These are phyloP conservation scores for Scaptomyza hsui DNA, from an alignment of 1,140 invertebrate species.

Conservation along the genomic window DNA sequence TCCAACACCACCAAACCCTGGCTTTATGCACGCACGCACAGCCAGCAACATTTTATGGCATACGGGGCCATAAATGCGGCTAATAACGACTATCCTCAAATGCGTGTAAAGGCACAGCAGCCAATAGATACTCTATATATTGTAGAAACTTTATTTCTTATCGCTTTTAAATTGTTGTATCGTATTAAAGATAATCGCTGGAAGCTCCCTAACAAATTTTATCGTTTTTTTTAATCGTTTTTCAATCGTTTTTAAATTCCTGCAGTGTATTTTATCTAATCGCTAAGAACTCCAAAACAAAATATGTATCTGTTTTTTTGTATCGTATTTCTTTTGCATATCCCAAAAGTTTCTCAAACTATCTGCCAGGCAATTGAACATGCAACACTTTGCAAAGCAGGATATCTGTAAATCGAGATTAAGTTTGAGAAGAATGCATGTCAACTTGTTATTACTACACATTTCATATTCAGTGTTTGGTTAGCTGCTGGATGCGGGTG, in stretches of 20 bases:
- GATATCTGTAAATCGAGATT: conserved; percentile 2
- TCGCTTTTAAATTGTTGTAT: too few species aligned
- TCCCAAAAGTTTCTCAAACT: too few species aligned
- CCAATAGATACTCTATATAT: neutral
- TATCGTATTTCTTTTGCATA: too few species aligned
- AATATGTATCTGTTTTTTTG: too few species aligned
- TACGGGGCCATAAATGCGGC: neutral
- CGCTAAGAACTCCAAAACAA: too few species aligned
- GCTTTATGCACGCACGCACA: conserved; percentile 48
- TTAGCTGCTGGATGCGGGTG: conserved; percentile 22
- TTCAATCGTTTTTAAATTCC: too few species aligned
- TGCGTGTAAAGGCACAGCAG: neutral
- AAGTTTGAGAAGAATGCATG: neutral
- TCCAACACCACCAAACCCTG: neutral
- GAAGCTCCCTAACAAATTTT: too few species aligned
- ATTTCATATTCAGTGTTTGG: conserved; percentile 59
- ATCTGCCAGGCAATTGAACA: too few species aligned
- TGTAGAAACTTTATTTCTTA: too few species aligned
- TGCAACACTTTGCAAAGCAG: neutral
- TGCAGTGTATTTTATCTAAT: too few species aligned
- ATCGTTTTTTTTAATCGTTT: too few species aligned
- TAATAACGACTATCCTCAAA: conserved; percentile 3
- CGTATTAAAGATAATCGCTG: too few species aligned
- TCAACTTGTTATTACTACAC: conserved; percentile 47
- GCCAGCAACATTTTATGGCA: conserved; percentile 23